phyloP scores from a whole-genome alignment of 2,797 vertebrate species.

The Centropyge bicolor region DNA sequence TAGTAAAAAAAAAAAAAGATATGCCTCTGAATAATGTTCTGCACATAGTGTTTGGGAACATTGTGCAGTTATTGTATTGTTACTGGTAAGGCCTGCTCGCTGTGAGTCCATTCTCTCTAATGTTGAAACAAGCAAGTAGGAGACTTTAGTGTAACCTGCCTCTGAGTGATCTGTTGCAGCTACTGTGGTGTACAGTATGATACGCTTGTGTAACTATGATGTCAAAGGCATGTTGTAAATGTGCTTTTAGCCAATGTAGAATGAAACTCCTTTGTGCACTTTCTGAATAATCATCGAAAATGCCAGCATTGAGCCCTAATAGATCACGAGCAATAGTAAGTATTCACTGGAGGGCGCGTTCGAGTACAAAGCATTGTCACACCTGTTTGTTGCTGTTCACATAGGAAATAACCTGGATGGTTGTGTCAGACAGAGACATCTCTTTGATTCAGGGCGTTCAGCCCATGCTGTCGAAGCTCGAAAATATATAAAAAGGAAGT shows the following conservation, averaged over 20 bases:
- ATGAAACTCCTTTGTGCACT: conserved; percentile 83
- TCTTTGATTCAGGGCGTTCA: conserved; percentile 59
- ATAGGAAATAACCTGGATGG: conserved; percentile 35
- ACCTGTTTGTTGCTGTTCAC: conserved; percentile 68
- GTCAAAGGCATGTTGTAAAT: conserved; percentile 80
- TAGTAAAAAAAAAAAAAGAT: conserved; percentile 54
- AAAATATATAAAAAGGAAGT: conserved; percentile 43
- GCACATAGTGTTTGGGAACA: conserved; percentile 72
- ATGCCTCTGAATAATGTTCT: conserved; percentile 79
- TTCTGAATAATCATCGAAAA: conserved; percentile 79
- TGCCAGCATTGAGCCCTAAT: conserved; percentile 78
- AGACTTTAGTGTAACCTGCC: conserved; percentile 69
- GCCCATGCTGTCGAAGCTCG: conserved; percentile 26
- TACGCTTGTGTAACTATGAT: conserved; percentile 75
- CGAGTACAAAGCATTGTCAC: conserved; percentile 42
- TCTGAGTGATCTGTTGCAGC: conserved; percentile 72
- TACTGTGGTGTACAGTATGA: conserved; percentile 70
- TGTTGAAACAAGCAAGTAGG: conserved; percentile 63
- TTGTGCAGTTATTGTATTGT: conserved; percentile 77
- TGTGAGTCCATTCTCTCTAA: conserved; percentile 48
- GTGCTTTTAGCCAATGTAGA: conserved; percentile 82
- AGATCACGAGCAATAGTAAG: conserved; percentile 61
- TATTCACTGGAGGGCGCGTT: conserved; percentile 37
- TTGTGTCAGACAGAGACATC: conserved; percentile 50
- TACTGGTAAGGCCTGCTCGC: conserved; percentile 64